phyloP scores from a whole-genome alignment of 2,113 vertebrate genomes.

The Bettongia penicillata region DNA sequence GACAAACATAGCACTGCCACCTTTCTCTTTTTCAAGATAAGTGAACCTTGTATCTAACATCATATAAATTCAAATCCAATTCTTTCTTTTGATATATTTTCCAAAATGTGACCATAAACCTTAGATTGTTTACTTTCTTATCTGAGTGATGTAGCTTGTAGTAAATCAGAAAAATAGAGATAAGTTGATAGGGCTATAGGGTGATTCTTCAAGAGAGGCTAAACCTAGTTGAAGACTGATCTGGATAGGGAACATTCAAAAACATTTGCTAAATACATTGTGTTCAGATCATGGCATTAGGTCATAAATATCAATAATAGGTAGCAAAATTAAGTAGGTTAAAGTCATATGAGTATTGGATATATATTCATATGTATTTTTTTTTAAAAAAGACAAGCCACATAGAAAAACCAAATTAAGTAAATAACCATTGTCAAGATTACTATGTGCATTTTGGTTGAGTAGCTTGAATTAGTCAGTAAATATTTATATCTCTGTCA shows the following conservation, averaged over 20 bases:
- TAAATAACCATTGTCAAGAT: background rate
- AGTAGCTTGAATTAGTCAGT: background rate
- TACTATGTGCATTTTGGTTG: background rate
- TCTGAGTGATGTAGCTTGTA: background rate
- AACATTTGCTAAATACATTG: background rate
- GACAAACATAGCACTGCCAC: background rate
- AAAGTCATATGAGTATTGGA: background rate
- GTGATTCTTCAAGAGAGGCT: background rate
- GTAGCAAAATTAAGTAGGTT: background rate
- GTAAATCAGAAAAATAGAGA: background rate
- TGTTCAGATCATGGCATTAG: background rate
- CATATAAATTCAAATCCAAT: background rate
- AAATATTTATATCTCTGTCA: background rate
- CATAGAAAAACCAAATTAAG: background rate
- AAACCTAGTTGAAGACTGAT: background rate
- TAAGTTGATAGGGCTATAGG: background rate
- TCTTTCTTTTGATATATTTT: background rate
- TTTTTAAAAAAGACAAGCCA: background rate
- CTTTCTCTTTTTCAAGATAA: background rate
- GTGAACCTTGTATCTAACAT: conserved; percentile 6
- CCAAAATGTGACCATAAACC: background rate
- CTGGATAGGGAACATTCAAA: background rate
- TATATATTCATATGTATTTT: background rate
- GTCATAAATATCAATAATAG: background rate
- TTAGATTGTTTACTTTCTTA: background rate